Evolutionary conservation across 2,113 vertebrate genomes (phyloP), one percentile per base, ranked within the genome.

Genomic region (Eleginops maclovinus): DNA sequence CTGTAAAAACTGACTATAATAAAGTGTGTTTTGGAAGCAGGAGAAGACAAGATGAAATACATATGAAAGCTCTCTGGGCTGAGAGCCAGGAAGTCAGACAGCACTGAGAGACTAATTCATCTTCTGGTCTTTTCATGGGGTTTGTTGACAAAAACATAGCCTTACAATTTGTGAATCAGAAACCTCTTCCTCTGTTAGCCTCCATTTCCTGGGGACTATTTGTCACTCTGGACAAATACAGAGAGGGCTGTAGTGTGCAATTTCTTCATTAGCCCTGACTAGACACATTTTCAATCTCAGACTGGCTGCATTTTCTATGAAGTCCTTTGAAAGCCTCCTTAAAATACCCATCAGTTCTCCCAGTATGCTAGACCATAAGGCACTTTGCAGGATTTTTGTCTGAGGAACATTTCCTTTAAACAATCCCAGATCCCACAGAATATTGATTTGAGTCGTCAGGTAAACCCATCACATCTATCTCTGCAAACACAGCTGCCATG

Each of bases 401-500:
- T 44, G 74, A 41, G 59, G 66, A 75, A 68, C 68, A 73, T 73
- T 82, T 76, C 56, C 53, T 59, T 43, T 43, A 40, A 83, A 68
- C 64, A 36, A 5, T 16, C 7, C 26, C 47, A 26, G 53, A 72
- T 51, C 28, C 43, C 59, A 16, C 72, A 73, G 65, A 65, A 9
- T 71, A 91, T 88, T 81, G 86, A 89, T 84, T 54, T 11, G 53
- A 65, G 73, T 56, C 21, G 62, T 12, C 60, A 53, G 62, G 73
- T 71, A 72, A 49, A 9, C 56, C 47, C 24, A 59, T 85, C 78
- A 28, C 44, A 79, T 75, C 89, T 75, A 79, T 83, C 69, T 82
- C 44, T 0, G 51, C 60, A 66, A 78, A 80, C 74, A 82, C 75
- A 21, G 88, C 88, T 85, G 76, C 82, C 76, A 79, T 75, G 82